Evolutionary conservation across 2,113 vertebrate genomes (phyloP).

Genomic region (Lampris megalopsis): DNA sequence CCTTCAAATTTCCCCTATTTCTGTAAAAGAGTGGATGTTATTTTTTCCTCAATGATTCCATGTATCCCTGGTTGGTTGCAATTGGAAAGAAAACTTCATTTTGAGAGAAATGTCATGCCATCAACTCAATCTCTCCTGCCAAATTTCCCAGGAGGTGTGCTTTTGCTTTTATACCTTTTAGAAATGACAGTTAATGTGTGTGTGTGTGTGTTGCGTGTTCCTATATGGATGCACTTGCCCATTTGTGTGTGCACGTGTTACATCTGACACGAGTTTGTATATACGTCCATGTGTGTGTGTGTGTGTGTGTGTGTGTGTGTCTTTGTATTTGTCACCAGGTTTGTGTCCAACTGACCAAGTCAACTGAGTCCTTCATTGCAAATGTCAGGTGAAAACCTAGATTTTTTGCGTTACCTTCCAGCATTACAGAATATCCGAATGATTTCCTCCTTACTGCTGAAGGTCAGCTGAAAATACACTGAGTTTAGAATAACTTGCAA

Average conservation of each 20-base stretch:
- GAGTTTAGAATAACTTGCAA: constrained; percentile 10
- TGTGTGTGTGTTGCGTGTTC: not conserved
- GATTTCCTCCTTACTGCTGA: not conserved
- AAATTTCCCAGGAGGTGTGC: constrained; percentile 68
- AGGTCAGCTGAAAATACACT: too few species aligned
- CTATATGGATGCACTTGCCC: not conserved
- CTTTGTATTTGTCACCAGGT: too few species aligned
- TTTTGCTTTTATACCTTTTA: constrained; percentile 44
- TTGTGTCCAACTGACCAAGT: too few species aligned
- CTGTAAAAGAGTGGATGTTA: too few species aligned
- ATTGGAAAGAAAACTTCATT: constrained; percentile 9
- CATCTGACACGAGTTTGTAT: not conserved
- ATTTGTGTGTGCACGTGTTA: not conserved
- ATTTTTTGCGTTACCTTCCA: too few species aligned
- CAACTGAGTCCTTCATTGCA: too few species aligned
- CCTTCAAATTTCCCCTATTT: too few species aligned
- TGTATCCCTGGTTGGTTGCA: too few species aligned
- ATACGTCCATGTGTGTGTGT: not conserved
- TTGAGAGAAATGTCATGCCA: constrained; percentile 38
- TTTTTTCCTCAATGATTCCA: too few species aligned
- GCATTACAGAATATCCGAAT: not conserved
- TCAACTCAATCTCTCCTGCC: constrained; percentile 22
- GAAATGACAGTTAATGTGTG: constrained; percentile 54
- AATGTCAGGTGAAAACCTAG: too few species aligned
- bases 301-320: constrained; percentile 5